Percentiles rank a stretch among this genome's conserved stretches.
Conservation (phyloP, 1,140 invertebrate genomes). For the Drosophila malerkotliana region DNA sequence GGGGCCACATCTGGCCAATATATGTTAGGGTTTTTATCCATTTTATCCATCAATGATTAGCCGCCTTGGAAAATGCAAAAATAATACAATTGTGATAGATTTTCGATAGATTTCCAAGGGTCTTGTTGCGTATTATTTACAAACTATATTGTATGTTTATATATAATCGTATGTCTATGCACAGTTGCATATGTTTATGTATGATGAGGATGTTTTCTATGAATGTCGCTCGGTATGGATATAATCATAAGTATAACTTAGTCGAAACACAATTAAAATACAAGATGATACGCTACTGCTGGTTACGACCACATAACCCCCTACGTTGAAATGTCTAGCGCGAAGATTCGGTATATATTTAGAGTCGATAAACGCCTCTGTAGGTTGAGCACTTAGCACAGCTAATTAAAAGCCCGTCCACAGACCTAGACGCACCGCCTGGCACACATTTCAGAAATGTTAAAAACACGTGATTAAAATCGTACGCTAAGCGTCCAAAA, state of each 20-base stretch:
- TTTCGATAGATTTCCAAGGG: slow-evolving; percentile 56
- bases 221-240: slow-evolving; percentile 52
- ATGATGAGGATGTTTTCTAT: slow-evolving; percentile 61
- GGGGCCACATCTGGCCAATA: slow-evolving; percentile 33
- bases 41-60: slow-evolving; percentile 31
- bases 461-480: slow-evolving; percentile 66
- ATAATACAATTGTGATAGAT: slow-evolving; percentile 68
- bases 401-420: slow-evolving; percentile 36
- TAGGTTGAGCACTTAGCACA: slow-evolving; percentile 43
- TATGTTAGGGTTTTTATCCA: slow-evolving; percentile 23
- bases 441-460: slow-evolving; percentile 77
- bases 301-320: slow-evolving; percentile 28
- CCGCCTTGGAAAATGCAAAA: slow-evolving; percentile 75
- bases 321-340: slow-evolving; percentile 23
- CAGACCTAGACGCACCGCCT: slow-evolving; percentile 19
- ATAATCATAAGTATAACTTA: slow-evolving; percentile 51
- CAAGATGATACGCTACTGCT: slow-evolving; percentile 37
- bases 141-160: slow-evolving; percentile 67
- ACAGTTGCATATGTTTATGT: slow-evolving; percentile 51
- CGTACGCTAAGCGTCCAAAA: slow-evolving; percentile 64
- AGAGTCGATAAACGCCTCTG: not conserved
- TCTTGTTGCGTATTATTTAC: slow-evolving; percentile 69
- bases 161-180: slow-evolving; percentile 48
- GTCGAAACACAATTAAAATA: slow-evolving; percentile 59
- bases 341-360: slow-evolving; percentile 4